Base-by-base conservation (phyloP, 2,113 vertebrate genomes). In the Lota lota region DNA sequence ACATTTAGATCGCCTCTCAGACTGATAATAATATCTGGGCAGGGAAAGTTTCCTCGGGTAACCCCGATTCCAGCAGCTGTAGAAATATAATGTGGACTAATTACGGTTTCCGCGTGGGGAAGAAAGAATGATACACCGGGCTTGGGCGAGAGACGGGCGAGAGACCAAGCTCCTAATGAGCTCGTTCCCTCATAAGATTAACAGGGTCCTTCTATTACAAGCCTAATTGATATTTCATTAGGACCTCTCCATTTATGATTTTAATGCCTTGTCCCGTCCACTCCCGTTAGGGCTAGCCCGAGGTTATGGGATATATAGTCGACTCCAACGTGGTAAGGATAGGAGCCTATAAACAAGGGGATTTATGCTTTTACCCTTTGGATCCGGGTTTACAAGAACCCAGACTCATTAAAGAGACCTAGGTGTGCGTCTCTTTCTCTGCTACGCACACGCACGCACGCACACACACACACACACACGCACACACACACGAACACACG, bases 221-320 rank as follows among this genome's bases (percentile, higher is more conserved):
- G 40, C 83, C 84, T 91, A 92, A 92, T 89, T 91, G 89, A 89
- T 89, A 85, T 90, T 92, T 91, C 85, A 92, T 89, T 90, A 87
- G 75, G 82, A 88, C 78, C 80, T 87, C 82, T 87, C 84, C 86
- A 86, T 90, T 88, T 84, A 87, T 87, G 86, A 85, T 86, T 82
- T 88, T 81, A 87, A 88, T 73, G 79, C 73, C 80, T 76, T 78
- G 81, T 86, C 76, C 80, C 65, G 63, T 80, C 73, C 40, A 61
- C 69, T 56, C 53, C 62, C 73, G 67, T 77, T 80, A 76, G 71
- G 21, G n/a, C 76, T 74, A 70, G 66, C 76, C 58, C 6, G 16
- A 75, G 83, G 74, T 78, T 83, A n/a, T 67, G 77, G 73, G 61
- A 86, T 87, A 79, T 86, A 85, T 67, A 75, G 72, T 79, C 73